These are phyloP conservation scores for Mobula birostris DNA, from an alignment of 2,113 vertebrate genomes.

Conservation along the genomic window DNA sequence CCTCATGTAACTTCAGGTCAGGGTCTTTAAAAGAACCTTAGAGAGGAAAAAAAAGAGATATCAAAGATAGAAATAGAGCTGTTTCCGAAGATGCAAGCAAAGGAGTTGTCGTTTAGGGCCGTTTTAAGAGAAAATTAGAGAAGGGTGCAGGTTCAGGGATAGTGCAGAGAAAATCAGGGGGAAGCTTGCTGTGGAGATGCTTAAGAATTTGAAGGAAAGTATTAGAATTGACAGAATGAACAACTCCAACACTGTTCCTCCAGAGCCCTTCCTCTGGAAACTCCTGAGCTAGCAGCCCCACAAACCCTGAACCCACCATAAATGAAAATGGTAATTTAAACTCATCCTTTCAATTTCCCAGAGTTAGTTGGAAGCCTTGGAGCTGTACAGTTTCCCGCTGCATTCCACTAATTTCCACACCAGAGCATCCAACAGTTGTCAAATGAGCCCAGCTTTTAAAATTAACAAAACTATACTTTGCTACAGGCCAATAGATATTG, in stretches of 20 bases:
- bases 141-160: neutral
- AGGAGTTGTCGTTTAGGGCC: no score
- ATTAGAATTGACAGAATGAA: neutral
- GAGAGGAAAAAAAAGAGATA: no score
- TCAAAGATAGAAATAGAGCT: no score
- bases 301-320: neutral
- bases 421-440: neutral
- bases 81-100: no score
- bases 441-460: neutral
- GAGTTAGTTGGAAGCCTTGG: neutral
- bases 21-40: no score
- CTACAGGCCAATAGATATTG: neutral
- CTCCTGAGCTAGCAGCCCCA: no score
- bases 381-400: neutral
- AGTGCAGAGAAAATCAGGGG: neutral
- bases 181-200: neutral
- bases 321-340: neutral
- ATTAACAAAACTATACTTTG: neutral
- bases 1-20: no score
- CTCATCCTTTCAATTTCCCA: neutral
- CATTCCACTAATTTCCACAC: neutral
- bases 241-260: no score
- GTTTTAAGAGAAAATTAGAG: neutral
- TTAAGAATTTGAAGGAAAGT: neutral
- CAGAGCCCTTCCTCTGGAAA: no score